phyloP scores from a whole-genome alignment of 2,113 vertebrate genomes.

The Bos taurus region ARS-UCD2.0 NC_037346.1:30145501-30146000 shows the following conservation, averaged over 20 bases:
- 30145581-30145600: background rate
- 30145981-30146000: background rate
- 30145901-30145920: background rate
- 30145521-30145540: background rate
- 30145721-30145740: background rate
- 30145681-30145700: background rate
- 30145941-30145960: background rate
- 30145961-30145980: background rate
- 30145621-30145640: background rate
- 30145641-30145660: background rate
- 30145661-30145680: background rate
- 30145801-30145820: background rate
- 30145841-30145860: background rate
- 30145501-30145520: background rate
- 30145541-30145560: background rate
- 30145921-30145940: background rate
- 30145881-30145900: background rate
- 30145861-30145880: background rate
- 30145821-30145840: background rate
- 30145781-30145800: background rate
- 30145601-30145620: background rate
- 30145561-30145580: background rate
- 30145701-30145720: background rate
- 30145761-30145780: background rate
- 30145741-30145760: background rate